Evolutionary conservation across 2,888 invertebrate species (phyloP), one percentile per base, ranked within the genome.

Genomic region (Tinea trinotella): DNA sequence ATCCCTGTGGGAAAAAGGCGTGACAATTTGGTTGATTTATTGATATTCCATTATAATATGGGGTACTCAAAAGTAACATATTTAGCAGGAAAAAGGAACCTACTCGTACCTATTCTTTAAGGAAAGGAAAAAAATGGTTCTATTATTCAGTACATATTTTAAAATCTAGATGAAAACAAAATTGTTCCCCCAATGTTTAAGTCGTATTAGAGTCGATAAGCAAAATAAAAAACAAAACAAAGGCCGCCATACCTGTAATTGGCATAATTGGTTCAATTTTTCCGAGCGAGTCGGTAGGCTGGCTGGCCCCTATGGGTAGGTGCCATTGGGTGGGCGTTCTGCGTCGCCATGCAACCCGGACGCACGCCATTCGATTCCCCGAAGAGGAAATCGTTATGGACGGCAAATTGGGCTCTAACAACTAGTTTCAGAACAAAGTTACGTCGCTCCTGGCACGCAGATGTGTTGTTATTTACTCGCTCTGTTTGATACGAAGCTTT

Each of bases 371-470:
- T 78, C 81, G 75, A 80, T 82, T 84, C 83, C 82, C 81, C 76
- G 82, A 81, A 84, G 80, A 84, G 82, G 83, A 83, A 84, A 84
- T 84, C 76, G 83, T 84, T 81, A 84, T 71, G 76, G 74, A 69
- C 70, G 74, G 76, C 75, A 83, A 84, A 83, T 83, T 84, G 82
- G 78, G 71, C 76, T 76, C 78, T 84, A 84, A 84, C 83, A 77
- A 82, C 83, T 71, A 74, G 74, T 76, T 79, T 68, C 56, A 55
- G 52, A 55, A 53, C 53, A 2, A 13, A 10, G 17, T 36, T 34
- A 20, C 12, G 4, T 36, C 61, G 62, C 60, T 62, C 65, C 64
- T 67, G 61, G 64, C 79, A 80, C 81, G 81, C 81, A 80, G 30
- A 30, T 30, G 30, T 7, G 30, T 30, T 30, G 30, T 30, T 30